These are phyloP conservation scores for Athetis lepigone DNA, from an alignment of 2,888 invertebrate species.

Conservation along the genomic window DNA sequence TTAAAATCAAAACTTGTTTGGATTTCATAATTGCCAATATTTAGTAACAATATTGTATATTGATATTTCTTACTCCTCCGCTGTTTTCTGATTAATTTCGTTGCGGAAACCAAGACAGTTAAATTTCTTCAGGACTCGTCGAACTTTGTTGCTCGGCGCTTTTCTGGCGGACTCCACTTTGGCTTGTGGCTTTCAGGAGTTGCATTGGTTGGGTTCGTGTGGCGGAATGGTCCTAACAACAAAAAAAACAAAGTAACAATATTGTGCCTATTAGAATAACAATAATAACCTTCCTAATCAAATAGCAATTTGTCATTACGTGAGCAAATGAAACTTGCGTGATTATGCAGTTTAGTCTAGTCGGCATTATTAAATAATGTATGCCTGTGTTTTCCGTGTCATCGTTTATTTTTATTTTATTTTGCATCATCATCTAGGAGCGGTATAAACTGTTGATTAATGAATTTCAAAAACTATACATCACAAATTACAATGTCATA, in stretches of 20 bases:
- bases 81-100: too few relatives aligned
- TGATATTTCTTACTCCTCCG: too few relatives aligned
- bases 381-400: conserved; percentile 16
- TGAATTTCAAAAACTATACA: conserved; percentile 2
- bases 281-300: neutral
- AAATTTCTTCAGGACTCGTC: too few relatives aligned
- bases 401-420: conserved; percentile 20
- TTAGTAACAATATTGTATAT: neutral
- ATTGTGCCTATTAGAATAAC: neutral
- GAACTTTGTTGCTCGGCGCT: too few relatives aligned
- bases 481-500: neutral
- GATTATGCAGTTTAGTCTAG: conserved; percentile 11
- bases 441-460: conserved; percentile 10
- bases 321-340: conserved; percentile 20
- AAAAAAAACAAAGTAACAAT: neutral
- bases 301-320: conserved; percentile 6
- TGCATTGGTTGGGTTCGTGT: too few relatives aligned
- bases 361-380: conserved; percentile 12
- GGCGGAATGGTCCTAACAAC: too few relatives aligned
- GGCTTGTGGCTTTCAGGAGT: too few relatives aligned
- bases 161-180: too few relatives aligned
- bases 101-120: too few relatives aligned
- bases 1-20: neutral
- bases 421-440: conserved; percentile 12
- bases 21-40: neutral